Base-by-base conservation (phyloP, 2,113 vertebrate genomes). In the Machaerirhynchus nigripectus region DNA sequence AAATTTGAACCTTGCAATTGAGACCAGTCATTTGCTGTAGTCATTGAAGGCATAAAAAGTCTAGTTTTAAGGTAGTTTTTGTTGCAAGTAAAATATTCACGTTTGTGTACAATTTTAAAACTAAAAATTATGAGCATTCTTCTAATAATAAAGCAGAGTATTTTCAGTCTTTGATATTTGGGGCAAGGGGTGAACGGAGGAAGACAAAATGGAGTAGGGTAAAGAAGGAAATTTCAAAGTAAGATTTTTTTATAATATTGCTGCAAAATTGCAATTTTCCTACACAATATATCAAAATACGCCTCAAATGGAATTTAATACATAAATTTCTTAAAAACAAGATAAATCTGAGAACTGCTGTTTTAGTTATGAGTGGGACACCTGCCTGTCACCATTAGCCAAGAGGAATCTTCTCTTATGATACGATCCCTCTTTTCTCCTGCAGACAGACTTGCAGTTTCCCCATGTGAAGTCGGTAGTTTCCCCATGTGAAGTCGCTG, bases 391-490 rank as follows among this genome's bases (percentile, higher is more conserved):
- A 9, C 44, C 37, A 3, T 50, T 30, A 79, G 42, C 47, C 52
- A 55, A 59, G 7, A 84, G 52, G 67, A 69, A 40, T 4, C 6
- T 23, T 37, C n/a, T 46, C 1, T 0, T 22, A 10, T 3, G 71
- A 26, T 21, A 33, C 0, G 0, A 69, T 39, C 20, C 14, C 50
- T 56, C 57, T 57, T 59, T 63, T 21, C 56, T 46, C 11, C 37
- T 30, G 74, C 50, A 63, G 30, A 20, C 2, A 52, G 59, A 23
- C 40, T 37, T 17, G 57, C 61, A 28, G 2, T 35, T 67, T 30
- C 67, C 33, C 17, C 40, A 1, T 0, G 9, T 6, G 4, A 53
- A 65, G n/a, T 6, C 4, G 1, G 37, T 2, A 11, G 23, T 35
- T 67, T 30, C 67, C 33, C 17, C 40, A 1, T 0, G 9, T 6